Evolutionary conservation across 92 coral and sea anemone genomes (phyloP).

Genomic region (Porites evermanni): DNA sequence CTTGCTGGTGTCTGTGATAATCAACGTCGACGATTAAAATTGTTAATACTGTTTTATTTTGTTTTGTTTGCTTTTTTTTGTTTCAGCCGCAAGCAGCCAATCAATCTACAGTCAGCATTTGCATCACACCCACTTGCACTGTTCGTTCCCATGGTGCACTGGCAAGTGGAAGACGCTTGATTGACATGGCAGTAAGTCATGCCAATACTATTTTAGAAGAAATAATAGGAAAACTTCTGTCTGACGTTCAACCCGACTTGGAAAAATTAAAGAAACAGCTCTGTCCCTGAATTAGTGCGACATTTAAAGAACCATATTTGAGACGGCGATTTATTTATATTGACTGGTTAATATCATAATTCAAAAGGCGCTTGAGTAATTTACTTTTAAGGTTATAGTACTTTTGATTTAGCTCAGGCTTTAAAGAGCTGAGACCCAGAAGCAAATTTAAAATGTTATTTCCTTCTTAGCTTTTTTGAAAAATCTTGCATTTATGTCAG

Average conservation of each 20-base stretch:
- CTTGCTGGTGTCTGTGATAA: too few relatives aligned
- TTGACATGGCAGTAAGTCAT: background rate
- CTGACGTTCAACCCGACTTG: background rate
- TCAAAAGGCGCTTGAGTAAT: too few relatives aligned
- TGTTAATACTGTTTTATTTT: background rate
- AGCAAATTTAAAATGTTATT: too few relatives aligned
- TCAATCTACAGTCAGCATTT: background rate
- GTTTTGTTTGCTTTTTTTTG: background rate
- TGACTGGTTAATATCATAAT: background rate
- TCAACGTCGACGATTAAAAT: too few relatives aligned
- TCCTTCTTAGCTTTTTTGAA: too few relatives aligned
- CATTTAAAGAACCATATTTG: too few relatives aligned
- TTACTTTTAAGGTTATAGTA: too few relatives aligned
- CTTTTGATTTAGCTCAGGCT: too few relatives aligned
- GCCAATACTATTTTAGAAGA: constrained; percentile 3
- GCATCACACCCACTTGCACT: background rate
- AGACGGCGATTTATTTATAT: background rate
- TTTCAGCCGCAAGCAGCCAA: background rate
- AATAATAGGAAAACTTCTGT: background rate
- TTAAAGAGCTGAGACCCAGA: too few relatives aligned
- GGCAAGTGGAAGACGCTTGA: background rate
- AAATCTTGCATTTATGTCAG: too few relatives aligned
- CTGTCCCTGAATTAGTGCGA: background rate
- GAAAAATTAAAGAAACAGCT: background rate
- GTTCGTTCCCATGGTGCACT: background rate